A percentile compares a stretch with the other conserved stretches of the same genome.
These are phyloP conservation scores for Drosophila vallismaia DNA, from an alignment of 2,888 invertebrate genomes.

Conservation along the genomic window DNA sequence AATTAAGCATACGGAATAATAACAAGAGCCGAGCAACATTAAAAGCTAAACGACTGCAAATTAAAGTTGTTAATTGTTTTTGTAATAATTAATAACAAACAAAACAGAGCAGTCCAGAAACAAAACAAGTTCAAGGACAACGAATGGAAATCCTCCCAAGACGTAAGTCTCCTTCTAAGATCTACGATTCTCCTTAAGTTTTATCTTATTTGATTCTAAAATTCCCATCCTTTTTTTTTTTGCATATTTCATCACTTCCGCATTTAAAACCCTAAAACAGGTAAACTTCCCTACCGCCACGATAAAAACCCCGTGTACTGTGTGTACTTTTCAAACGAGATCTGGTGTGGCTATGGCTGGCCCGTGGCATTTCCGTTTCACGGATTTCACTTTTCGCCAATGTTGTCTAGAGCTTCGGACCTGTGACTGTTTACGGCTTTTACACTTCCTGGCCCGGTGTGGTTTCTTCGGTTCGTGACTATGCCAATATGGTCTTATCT, in stretches of 20 bases:
- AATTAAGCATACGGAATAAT: conserved; percentile 71
- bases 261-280: neutral
- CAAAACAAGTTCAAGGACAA: conserved; percentile 48
- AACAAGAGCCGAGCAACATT: conserved; percentile 36
- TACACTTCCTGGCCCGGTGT: conserved; percentile 48
- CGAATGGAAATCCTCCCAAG: neutral
- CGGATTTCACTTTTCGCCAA: conserved; percentile 16
- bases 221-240: too few relatives aligned
- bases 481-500: conserved; percentile 61
- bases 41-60: conserved; percentile 69
- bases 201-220: too few relatives aligned
- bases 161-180: too few relatives aligned
- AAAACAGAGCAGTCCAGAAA: conserved; percentile 15
- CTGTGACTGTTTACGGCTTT: conserved; percentile 36
- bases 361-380: conserved; percentile 44
- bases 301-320: neutral
- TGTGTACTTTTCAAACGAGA: conserved; percentile 7
- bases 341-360: conserved; percentile 27
- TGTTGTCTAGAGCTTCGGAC: conserved; percentile 31
- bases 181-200: too few relatives aligned
- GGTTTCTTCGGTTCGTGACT: conserved; percentile 59
- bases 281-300: neutral
- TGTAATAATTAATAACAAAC: conserved; percentile 75
- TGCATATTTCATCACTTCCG: neutral
- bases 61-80: conserved; percentile 77